Percentiles rank a stretch among this genome's conserved stretches.
These are phyloP conservation scores for Apotomis capreana DNA, from an alignment of 2,888 invertebrate genomes.

Conservation along the genomic window DNA sequence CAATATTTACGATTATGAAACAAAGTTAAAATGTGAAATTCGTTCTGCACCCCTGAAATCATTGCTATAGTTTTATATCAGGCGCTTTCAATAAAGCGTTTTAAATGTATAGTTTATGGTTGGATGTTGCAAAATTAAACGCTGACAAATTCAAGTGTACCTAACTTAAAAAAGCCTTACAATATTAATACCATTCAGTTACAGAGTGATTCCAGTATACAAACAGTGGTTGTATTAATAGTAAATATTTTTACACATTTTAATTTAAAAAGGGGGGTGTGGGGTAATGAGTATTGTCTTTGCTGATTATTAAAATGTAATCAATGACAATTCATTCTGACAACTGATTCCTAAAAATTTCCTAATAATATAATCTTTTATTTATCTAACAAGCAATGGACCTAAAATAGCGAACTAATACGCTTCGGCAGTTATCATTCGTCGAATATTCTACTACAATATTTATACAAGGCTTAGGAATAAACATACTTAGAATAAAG, in stretches of 20 bases:
- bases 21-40: not conserved
- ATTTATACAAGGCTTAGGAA: too few relatives aligned
- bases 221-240: too few relatives aligned
- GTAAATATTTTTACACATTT: too few relatives aligned
- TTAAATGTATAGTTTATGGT: too few relatives aligned
- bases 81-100: not conserved
- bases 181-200: too few relatives aligned
- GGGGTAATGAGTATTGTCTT: too few relatives aligned
- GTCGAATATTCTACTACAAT: not conserved
- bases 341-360: not conserved
- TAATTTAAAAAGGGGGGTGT: too few relatives aligned
- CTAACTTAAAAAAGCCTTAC: too few relatives aligned
- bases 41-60: not conserved
- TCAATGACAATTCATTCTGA: not conserved
- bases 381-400: not conserved
- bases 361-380: not conserved
- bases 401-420: not conserved
- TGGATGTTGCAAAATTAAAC: too few relatives aligned
- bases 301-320: not conserved
- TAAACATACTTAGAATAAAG: too few relatives aligned
- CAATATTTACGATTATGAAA: not conserved
- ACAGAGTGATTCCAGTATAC: too few relatives aligned
- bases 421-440: slow-evolving; percentile 10
- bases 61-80: not conserved
- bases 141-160: too few relatives aligned